These are phyloP conservation scores for Volucella zonaria DNA, from an alignment of 2,888 invertebrate species.

Conservation along the genomic window DNA sequence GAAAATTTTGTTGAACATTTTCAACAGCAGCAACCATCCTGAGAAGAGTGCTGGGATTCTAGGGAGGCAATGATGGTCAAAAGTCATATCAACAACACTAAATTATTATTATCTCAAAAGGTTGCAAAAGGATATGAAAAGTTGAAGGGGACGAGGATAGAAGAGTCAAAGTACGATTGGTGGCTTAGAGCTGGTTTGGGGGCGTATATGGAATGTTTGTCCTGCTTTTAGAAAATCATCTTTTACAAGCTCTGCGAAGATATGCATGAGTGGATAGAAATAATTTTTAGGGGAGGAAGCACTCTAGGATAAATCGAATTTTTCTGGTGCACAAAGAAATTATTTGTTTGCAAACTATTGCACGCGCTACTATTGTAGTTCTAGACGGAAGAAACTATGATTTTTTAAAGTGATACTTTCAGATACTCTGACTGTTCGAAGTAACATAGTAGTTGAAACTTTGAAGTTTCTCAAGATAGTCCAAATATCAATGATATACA, in stretches of 20 bases:
- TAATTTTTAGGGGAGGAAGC: background rate
- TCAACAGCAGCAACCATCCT: conserved; percentile 18
- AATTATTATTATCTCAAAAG: conserved; percentile 84
- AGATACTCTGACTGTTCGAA: too few species aligned
- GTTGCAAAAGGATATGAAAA: conserved; percentile 77
- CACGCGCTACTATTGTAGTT: too few species aligned
- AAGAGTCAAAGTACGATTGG: background rate
- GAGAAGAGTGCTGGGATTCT: conserved; percentile 80
- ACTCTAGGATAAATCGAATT: conserved; percentile 31
- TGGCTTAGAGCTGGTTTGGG: background rate
- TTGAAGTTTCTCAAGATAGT: too few species aligned
- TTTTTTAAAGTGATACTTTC: too few species aligned
- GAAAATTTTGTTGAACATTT: conserved; percentile 27
- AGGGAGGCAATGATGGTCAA: conserved; percentile 82
- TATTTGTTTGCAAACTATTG: conserved; percentile 63
- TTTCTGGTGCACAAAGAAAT: conserved; percentile 40
- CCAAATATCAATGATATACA: too few species aligned
- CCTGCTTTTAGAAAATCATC: conserved; percentile 61
- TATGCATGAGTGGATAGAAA: conserved; percentile 60
- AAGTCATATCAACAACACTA: conserved; percentile 83
- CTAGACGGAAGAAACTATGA: too few species aligned
- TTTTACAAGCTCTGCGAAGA: conserved; percentile 62
- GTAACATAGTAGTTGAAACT: too few species aligned
- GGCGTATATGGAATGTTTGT: conserved; percentile 59
- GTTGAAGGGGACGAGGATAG: conserved; percentile 35